Conservation (phyloP, 2,113 vertebrate genomes). For the Syrrhaptes paradoxus region DNA sequence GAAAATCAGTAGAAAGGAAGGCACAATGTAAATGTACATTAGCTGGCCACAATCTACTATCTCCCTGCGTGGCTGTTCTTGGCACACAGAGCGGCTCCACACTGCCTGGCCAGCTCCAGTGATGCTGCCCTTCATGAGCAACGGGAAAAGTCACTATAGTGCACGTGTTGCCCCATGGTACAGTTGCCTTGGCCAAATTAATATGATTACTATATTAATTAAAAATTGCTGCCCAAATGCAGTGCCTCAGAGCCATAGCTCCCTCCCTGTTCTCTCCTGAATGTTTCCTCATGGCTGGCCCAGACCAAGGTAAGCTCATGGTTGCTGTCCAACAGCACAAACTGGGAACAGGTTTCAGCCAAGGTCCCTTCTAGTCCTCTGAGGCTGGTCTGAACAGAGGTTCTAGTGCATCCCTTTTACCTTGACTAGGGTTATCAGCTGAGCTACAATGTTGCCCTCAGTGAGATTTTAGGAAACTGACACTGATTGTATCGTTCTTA, state of each 20-base stretch:
- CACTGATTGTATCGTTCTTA: neutral
- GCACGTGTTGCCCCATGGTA: neutral
- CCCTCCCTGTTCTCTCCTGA: neutral
- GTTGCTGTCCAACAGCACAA: neutral
- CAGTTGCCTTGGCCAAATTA: neutral
- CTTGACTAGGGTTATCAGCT: neutral
- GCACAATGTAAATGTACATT: neutral
- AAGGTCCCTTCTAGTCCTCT: neutral
- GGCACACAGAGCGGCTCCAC: neutral
- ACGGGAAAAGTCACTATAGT: neutral
- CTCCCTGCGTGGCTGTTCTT: neutral
- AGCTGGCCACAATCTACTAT: neutral
- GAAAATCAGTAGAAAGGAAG: constrained; percentile 9
- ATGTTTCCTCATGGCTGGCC: neutral
- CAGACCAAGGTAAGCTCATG: neutral
- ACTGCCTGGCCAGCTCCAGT: rapidly evolving
- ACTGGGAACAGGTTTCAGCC: neutral
- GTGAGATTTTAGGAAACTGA: neutral
- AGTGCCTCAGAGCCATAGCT: neutral
- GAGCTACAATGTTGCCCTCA: neutral
- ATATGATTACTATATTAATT: neutral
- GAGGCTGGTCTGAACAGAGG: neutral
- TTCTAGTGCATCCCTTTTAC: neutral
- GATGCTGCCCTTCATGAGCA: neutral
- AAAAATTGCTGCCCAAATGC: neutral